Conservation (phyloP, 2,888 invertebrate species). For the Agonopterix heracliana region DNA sequence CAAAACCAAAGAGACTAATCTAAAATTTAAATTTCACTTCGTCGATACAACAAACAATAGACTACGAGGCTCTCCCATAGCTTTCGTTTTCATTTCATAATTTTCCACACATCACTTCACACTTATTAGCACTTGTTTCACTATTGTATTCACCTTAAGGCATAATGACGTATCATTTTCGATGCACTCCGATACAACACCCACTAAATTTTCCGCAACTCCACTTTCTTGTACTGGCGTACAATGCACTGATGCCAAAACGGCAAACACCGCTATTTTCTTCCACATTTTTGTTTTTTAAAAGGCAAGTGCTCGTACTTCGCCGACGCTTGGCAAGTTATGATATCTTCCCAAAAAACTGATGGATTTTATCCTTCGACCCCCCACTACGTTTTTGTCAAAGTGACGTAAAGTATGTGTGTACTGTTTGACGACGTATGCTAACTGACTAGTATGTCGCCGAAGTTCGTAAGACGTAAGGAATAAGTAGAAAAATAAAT, state of each 20-base stretch:
- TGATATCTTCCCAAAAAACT: conserved; percentile 67
- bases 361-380: conserved; percentile 67
- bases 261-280: conserved; percentile 47
- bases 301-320: conserved; percentile 33
- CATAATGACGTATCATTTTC: conserved; percentile 77
- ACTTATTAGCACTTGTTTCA: conserved; percentile 31
- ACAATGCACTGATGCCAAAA: conserved; percentile 55
- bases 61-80: conserved; percentile 8
- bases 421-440: conserved; percentile 49
- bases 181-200: conserved; percentile 74
- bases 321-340: conserved; percentile 57
- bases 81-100: conserved; percentile 12
- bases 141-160: conserved; percentile 74
- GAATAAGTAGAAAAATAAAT: conserved; percentile 74
- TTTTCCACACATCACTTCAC: conserved; percentile 38
- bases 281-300: conserved; percentile 50
- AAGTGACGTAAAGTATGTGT: conserved; percentile 57
- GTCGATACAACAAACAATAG: conserved; percentile 7
- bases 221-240: conserved; percentile 58
- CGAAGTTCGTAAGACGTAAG: conserved; percentile 45
- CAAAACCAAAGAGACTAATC: too few species aligned
- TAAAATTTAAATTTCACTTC: conserved; percentile 7
- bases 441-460: conserved; percentile 47
- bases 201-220: conserved; percentile 60
- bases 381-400: conserved; percentile 57